Evolutionary conservation across 2,888 invertebrate species (phyloP), one percentile per base, ranked within the genome.

Genomic region (Drosophila sordidula): DNA sequence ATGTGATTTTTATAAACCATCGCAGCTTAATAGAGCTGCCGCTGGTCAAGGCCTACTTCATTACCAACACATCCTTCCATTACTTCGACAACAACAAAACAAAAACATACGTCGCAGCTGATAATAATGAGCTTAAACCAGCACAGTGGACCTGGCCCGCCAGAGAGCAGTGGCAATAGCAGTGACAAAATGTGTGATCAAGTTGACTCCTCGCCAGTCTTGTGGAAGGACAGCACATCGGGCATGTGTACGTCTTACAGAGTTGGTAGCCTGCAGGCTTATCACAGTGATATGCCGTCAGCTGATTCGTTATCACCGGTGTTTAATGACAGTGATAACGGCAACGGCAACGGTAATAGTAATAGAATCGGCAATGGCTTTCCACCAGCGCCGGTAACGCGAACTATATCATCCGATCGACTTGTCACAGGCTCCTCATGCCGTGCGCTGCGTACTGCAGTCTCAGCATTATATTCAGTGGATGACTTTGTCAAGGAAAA

Each of bases 401-500:
- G 91, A 44, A 90, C 91, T 50, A 90, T 91, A 75, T 92, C 92
- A 4, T 92, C 92, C 39, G 94, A 94, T 91, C 93, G 93, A 76
- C 91, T 94, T 65, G 94, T 94, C 83, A 95, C 95, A 49, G 95
- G 95, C 34, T 94, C 95, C 25, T 98, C 98, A 4, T 98, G 97
- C 92, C 96, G 96, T 86, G 98, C 98, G 42, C 93, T 98, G 55
- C 95, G 96, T 90, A 97, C 97, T 86, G 98, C 98, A 49, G 98
- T 98, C 59, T 96, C 98, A 50, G 96, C 97, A 44, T 94, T 99
- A 56, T 97, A 98, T 91, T 95, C 98, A 45, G 95, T 98, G 80
- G 98, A 98, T 93, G 98, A 99, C 94, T 98, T 99, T 93, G 94
- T 95, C 80, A 95, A 96, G 91, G 98, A 98, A 93, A 97, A 97